Conservation (phyloP, 2,797 vertebrate species). For the Pseudochirops cupreus region DNA sequence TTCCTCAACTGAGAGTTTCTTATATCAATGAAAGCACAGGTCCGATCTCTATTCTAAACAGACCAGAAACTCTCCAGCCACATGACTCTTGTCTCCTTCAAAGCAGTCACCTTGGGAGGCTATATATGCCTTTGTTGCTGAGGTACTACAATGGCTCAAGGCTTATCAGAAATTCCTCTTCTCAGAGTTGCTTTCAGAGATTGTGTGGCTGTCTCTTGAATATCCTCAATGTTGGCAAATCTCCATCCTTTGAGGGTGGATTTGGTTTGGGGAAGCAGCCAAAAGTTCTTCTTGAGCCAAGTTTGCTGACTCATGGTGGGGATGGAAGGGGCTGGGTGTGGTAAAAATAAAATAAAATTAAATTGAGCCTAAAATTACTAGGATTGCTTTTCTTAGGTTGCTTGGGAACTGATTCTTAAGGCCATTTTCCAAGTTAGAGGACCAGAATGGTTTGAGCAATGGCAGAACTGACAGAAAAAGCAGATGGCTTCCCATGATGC, state of each 20-base stretch:
- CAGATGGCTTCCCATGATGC: not conserved
- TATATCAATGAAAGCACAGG: not conserved
- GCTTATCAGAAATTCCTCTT: not conserved
- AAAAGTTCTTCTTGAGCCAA: not conserved
- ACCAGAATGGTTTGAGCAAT: not conserved
- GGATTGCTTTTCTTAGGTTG: not conserved
- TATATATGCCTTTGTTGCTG: not conserved
- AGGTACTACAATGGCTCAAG: not conserved
- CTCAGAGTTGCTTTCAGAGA: not conserved
- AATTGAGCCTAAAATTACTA: not conserved
- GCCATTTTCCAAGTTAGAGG: not conserved
- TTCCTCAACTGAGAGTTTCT: not conserved
- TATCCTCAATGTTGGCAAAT: not conserved
- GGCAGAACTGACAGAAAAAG: not conserved
- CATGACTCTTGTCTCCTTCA: not conserved
- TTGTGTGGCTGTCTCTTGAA: not conserved
- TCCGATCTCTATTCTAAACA: not conserved
- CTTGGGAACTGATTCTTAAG: not conserved
- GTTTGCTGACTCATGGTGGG: too few relatives aligned
- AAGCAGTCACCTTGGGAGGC: not conserved
- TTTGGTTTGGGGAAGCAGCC: not conserved
- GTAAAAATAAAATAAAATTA: not conserved
- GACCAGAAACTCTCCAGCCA: not conserved
- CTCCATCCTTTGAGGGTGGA: not conserved
- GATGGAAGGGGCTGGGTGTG: not conserved